These are phyloP conservation scores for Xanthia icteritia DNA, from an alignment of 2,888 invertebrate species.

Conservation along the genomic window DNA sequence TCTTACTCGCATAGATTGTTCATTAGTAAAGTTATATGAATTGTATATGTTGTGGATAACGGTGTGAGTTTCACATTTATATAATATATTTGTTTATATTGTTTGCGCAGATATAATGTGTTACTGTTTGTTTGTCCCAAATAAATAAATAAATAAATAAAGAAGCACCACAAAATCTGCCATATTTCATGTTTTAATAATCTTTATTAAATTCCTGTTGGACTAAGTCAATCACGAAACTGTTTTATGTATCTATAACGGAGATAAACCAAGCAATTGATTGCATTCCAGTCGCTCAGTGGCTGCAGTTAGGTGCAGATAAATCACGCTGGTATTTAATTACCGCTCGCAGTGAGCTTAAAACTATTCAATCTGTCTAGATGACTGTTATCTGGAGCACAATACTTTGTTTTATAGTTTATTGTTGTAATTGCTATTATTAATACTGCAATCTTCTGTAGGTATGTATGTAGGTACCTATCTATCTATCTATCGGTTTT, in stretches of 20 bases:
- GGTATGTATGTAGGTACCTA: not conserved
- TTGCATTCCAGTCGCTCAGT: slow-evolving; percentile 32
- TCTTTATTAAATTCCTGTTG: not conserved
- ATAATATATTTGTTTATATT: too few relatives aligned
- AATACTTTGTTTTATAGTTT: slow-evolving; percentile 15
- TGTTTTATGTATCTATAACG: not conserved
- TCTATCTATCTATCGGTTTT: too few relatives aligned
- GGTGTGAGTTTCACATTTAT: too few relatives aligned
- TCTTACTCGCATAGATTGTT: too few relatives aligned
- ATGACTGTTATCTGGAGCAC: slow-evolving; percentile 29
- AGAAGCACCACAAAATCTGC: not conserved
- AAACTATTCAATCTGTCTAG: slow-evolving; percentile 31
- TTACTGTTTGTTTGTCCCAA: too few relatives aligned
- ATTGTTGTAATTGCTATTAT: not conserved
- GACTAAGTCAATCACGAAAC: not conserved
- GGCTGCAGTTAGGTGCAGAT: slow-evolving; percentile 34
- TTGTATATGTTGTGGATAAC: too few relatives aligned
- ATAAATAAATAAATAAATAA: too few relatives aligned
- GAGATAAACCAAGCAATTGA: slow-evolving; percentile 19
- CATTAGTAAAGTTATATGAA: too few relatives aligned
- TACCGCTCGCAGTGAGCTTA: slow-evolving; percentile 17
- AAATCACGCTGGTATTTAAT: slow-evolving; percentile 47
- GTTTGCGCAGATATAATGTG: too few relatives aligned
- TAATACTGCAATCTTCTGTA: not conserved
- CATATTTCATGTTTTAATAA: not conserved